Evolutionary conservation across 2,797 vertebrate species (phyloP), one percentile per base, ranked within the genome.

Genomic region (Tokudaia muenninki): DNA sequence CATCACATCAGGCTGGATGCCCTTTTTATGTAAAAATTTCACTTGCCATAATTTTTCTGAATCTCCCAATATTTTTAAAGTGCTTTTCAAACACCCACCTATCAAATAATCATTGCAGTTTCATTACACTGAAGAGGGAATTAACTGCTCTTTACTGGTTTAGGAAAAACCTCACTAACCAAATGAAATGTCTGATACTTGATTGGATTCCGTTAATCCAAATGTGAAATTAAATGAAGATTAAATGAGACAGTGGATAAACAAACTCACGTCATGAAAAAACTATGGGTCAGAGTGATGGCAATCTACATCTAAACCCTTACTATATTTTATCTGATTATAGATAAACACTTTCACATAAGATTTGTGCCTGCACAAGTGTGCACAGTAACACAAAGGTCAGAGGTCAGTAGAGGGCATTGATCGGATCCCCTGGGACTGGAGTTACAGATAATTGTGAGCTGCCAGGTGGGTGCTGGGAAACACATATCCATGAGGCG

Each of bases 81-180:
- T 74, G 84, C 19, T 95, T 97, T 94, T 80, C 44, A 90, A 92
- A 26, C 29, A 87, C 50, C 14, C 41, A 79, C 57, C 61, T 78
- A 65, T 19, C 59, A 95, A 83, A 59, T 94, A 94, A 94, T 44
- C 55, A 82, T 0, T 93, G 78, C 44, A 65, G 47, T 61, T 80
- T 90, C 41, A 61, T 19, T 90, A 82, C 95, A 90, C 86, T 92
- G 90, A 95, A 94, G 1, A 65, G 52, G 29, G 52, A 90, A 94
- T 93, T 59, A 95, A 84, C 11, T 63, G 77, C 14, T 83, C 44
- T 72, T 72, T 83, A 47, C 8, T 77, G 86, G 16, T 83, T 95
- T 83, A 91, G 88, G 89, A 95, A 93, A 96, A 19, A 75, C 37
- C n/a, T 92, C 37, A 81, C n/a, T 72, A 92, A 79, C 26, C 34